Evolutionary conservation across 1,140 invertebrate genomes (phyloP).

Genomic region (Drosophila simulans): DNA sequence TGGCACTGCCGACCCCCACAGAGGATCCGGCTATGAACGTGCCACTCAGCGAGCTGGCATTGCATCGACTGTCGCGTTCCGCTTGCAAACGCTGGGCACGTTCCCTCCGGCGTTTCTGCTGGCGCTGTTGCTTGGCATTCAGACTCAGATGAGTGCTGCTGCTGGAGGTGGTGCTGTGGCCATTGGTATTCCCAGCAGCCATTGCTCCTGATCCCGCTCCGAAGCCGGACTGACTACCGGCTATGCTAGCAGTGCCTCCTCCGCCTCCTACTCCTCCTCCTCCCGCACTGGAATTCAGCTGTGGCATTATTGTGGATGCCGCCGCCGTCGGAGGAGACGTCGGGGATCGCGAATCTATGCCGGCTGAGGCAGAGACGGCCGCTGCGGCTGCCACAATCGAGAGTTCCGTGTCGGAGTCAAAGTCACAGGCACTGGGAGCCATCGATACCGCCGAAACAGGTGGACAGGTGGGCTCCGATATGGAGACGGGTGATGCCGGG

Average conservation of each 20-base stretch:
- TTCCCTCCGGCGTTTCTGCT: slow-evolving; percentile 93
- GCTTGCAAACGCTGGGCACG: slow-evolving; percentile 94
- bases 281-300: not conserved
- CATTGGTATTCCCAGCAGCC: slow-evolving; percentile 41
- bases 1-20: slow-evolving; percentile 17
- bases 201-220: slow-evolving; percentile 21
- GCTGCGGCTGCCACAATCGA: slow-evolving; percentile 71
- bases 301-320: slow-evolving; percentile 12
- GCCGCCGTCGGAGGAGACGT: slow-evolving; percentile 24
- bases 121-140: slow-evolving; percentile 88
- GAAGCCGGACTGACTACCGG: slow-evolving; percentile 24
- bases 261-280: not conserved
- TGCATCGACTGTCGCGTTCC: slow-evolving; percentile 86
- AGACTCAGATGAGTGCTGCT: slow-evolving; percentile 64
- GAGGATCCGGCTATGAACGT: slow-evolving; percentile 46
- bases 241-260: slow-evolving; percentile 1
- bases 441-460: slow-evolving; percentile 8
- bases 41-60: slow-evolving; percentile 52
- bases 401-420: slow-evolving; percentile 79
- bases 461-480: slow-evolving; percentile 19
- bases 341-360: slow-evolving; percentile 37
- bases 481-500: slow-evolving; percentile 8
- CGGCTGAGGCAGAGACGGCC: slow-evolving; percentile 35
- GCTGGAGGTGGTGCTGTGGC: slow-evolving; percentile 41
- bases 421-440: slow-evolving; percentile 67